Conservation (phyloP, 2,888 invertebrate genomes). For the Limenitis camilla region DNA sequence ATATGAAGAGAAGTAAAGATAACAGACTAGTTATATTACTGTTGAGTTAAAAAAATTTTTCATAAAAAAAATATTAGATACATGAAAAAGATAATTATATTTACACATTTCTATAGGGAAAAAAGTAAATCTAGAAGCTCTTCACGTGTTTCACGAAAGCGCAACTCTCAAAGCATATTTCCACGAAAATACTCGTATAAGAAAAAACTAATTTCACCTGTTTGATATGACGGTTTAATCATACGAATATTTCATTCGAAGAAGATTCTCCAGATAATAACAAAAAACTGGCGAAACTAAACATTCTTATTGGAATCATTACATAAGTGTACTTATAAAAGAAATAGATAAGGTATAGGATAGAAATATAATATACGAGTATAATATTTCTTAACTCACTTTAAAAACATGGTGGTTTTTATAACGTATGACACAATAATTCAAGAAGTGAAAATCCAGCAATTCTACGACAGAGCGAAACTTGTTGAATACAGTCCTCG, state of each 20-base stretch:
- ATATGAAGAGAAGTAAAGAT: too few species aligned
- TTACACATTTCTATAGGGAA: background rate
- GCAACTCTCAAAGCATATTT: slow-evolving; percentile 31
- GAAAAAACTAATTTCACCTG: slow-evolving; percentile 52
- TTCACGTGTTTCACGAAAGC: slow-evolving; percentile 25
- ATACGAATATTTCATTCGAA: slow-evolving; percentile 26
- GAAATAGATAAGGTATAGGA: too few species aligned
- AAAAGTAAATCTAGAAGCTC: slow-evolving; percentile 32
- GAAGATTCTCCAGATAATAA: slow-evolving; percentile 19
- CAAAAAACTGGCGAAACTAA: background rate
- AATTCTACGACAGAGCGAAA: background rate
- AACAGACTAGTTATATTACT: too few species aligned
- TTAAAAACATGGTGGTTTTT: too few species aligned
- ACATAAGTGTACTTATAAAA: too few species aligned
- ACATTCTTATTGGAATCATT: too few species aligned
- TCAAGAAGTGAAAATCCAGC: too few species aligned
- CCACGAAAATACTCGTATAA: slow-evolving; percentile 28
- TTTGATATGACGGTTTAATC: slow-evolving; percentile 35
- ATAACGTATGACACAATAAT: too few species aligned
- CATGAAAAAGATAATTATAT: background rate
- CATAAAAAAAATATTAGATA: too few species aligned
- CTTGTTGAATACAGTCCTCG: too few species aligned
- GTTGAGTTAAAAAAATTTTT: background rate
- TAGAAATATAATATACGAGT: too few species aligned
- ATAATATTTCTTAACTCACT: background rate